These are phyloP conservation scores for Aphelenchoides avenae DNA, from an alignment of 1,140 invertebrate species.

Conservation along the genomic window DNA sequence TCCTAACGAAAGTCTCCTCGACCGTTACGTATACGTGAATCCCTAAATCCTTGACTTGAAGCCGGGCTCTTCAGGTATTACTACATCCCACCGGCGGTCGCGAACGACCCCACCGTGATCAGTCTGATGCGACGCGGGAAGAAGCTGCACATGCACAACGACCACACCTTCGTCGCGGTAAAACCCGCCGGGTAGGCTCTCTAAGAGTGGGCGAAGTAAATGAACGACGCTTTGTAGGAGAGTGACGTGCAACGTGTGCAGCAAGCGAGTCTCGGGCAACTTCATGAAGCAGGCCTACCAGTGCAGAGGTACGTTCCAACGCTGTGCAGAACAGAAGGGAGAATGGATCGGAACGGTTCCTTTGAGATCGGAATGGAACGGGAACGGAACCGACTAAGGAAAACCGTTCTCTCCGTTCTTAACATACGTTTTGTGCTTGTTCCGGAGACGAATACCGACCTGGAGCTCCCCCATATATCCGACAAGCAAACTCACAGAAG, in stretches of 20 bases:
- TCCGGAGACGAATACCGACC: neutral
- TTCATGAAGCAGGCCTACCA: conserved; percentile 87
- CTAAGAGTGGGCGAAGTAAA: conserved; percentile 1
- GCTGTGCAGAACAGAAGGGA: too few relatives aligned
- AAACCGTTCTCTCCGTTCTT: neutral
- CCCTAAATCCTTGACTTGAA: too few relatives aligned
- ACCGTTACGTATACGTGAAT: too few relatives aligned
- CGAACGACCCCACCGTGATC: conserved; percentile 68
- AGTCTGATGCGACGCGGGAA: conserved; percentile 83
- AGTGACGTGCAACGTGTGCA: conserved; percentile 75
- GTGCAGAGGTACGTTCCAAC: conserved; percentile 69
- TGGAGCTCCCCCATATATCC: too few relatives aligned
- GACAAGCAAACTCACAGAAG: too few relatives aligned
- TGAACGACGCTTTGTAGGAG: conserved; percentile 65
- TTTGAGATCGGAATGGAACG: neutral
- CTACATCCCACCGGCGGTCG: conserved; percentile 78
- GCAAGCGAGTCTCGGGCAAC: conserved; percentile 71
- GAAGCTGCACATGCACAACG: conserved; percentile 82
- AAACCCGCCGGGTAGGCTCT: conserved; percentile 78
- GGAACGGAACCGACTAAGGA: neutral
- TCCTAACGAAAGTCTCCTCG: too few relatives aligned
- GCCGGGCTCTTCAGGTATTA: conserved; percentile 79
- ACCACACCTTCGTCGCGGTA: conserved; percentile 90
- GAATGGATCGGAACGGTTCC: too few relatives aligned
- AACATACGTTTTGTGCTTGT: neutral